Evolutionary conservation across 1,140 invertebrate species (phyloP), one percentile per base, ranked within the genome.

Genomic region (Pseudomyrmex concolor): DNA sequence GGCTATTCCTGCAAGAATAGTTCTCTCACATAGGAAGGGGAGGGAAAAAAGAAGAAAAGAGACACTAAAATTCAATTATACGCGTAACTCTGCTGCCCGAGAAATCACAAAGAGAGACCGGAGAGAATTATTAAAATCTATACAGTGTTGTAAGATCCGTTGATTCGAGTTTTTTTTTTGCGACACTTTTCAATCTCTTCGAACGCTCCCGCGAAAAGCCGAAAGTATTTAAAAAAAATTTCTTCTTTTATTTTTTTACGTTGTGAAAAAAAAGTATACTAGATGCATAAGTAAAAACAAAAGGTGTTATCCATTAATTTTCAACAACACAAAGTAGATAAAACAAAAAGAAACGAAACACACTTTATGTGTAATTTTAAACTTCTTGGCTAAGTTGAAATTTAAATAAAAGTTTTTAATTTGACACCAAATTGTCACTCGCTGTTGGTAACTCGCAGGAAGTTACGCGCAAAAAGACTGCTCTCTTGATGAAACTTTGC

Each of bases 61-160:
- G 34, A 34, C 5, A 80, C 71, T 80, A 80, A 80, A 80, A 80
- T 71, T 71, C 66, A 80, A 80, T 80, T 71, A 71, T 80, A 80
- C 22, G 54, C 72, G 60, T 63, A 60, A 34, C 25, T 48, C 45
- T 63, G 55, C 70, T 19, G 19, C 9, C 59, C 59, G 66, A 80
- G 22, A 59, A 80, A 71, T 71, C 43, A 70, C 22, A 59, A 22
- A 59, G 54, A 0, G 5, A 34, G 51, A 78, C 68, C 54, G 19
- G 19, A 34, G 12, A 34, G 12, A n/a, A 80, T 71, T 80, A 80
- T 80, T 80, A 80, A 80, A 80, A 80, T 80, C 66, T 48, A 48
- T 71, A 62, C 43, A 70, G 51, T n/a, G 8, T 34, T n/a, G 15
- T n/a, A 60, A 51, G 60, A 76, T 48, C 8, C 19, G 45, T 67